Base-by-base conservation (phyloP, 1,140 invertebrate genomes). In the Ips nitidus region DNA sequence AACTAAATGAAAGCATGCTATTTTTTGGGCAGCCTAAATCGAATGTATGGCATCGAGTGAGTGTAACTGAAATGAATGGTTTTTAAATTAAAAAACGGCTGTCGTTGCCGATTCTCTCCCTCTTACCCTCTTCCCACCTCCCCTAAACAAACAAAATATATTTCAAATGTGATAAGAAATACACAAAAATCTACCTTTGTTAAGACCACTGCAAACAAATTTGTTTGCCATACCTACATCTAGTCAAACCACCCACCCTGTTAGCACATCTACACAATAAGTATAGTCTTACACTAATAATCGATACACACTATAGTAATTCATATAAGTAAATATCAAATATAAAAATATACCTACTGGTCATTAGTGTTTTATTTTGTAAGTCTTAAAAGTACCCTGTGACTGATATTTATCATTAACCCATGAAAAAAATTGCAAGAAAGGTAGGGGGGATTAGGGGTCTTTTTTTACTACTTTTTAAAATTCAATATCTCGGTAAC, bases 251-350 rank as follows among this genome's bases (percentile, higher is more conserved):
- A 37, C 22, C 58, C 67, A 63, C 52, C 41, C 67, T 63, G 60
- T 63, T 69, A 63, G 58, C 58, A 61, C 67, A 56, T 42, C 53
- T 63, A 62, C 67, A 61, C 67, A 61, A 69, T 62, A 69, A 62
- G 52, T 63, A 63, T 69, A 69, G 67, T 56, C 39, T 57, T 69
- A 69, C 67, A 69, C 67, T 69, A 69, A 69, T 69, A 69, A 69
- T 69, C 67, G 67, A 69, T 69, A 69, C 58, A 68, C 66, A 62
- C 52, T 63, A 68, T 69, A 41, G 40, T 61, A 63, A 68, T 62
- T 62, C 67, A 69, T 69, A 63, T 69, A 68, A 69, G 63, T 69
- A 69, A 63, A 69, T 69, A 63, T 69, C 47, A 69, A 55, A 69
- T 69, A 69, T 42, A 69, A 59, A 42, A 42, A 55, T 50, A 50